Evolutionary conservation across 2,888 invertebrate genomes (phyloP), one percentile per base, ranked within the genome.

Genomic region (Ceramica pisi): DNA sequence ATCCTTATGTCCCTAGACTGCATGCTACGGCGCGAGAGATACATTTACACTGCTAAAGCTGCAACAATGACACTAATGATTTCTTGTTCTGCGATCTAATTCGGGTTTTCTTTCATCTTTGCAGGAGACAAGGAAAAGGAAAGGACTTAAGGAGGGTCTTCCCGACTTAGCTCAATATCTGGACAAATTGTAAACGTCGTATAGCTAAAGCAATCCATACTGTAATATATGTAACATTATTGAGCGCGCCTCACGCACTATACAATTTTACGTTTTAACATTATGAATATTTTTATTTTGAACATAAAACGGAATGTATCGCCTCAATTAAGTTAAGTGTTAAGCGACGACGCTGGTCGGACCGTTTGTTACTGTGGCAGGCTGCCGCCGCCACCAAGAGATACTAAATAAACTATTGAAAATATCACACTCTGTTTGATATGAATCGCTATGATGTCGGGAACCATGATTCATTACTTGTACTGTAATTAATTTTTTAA

Each of bases 81-180:
- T 31, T 31, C 31, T 31, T 31, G 31, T 31, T 48, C 23, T 6
- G 10, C 26, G 50, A 26, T 48, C 12, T 38, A 78, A 63, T 35
- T 44, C 1, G 3, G 16, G 9, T 53, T 21, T 44, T 46, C 14
- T 56, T 88, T 88, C 83, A 50, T 56, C 75, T 84, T 95, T 96
- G 61, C 96, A 98, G 97, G 99, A 99, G 71, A 99, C 98, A 88
- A 98, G 99, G 94, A 99, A 99, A 97, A 98, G 99, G 96, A 99
- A 99, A 97, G 99, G 99, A 95, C 97, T 99, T 92, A 99, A 99
- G 96, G 99, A 99, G 93, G 99, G 98, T 94, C 97, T 99, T 87
- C 99, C 99, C 90, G 98, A 99, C 93, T 97, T 99, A 92, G 96
- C 98, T 92, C 98, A 98, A 97, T 99, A 99, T 96, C 97, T 99